Evolutionary conservation across 1,140 invertebrate species (phyloP), one percentile per base, ranked within the genome.

Genomic region (Cataglyphis hispanica): DNA sequence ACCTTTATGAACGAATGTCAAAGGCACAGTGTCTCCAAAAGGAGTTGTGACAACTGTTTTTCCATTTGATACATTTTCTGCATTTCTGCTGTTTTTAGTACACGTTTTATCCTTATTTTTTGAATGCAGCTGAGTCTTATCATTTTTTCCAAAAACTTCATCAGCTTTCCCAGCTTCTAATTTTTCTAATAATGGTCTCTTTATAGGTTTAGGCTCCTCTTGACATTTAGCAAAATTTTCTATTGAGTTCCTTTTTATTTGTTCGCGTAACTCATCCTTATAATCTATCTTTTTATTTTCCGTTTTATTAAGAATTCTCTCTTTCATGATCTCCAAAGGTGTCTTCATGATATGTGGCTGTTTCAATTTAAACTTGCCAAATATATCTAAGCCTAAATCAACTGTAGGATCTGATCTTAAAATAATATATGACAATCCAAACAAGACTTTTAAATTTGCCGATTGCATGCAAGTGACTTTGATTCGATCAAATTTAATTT

Each of bases 391-490:
- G 8, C 92, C 92, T 40, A 93, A 77, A 85, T 95, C 93, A 6
- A 94, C 81, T 1, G 77, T 56, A 5, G 93, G 90, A 86, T 95
- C 94, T 22, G 94, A 94, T 78, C 91, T 91, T 0, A 95, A 83
- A 37, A 91, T 90, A 0, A 95, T 89, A 19, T 93, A 95, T 7
- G 86, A 84, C 1, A 95, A 74, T 16, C 94, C 94, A 89, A 95
- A 95, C 2, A 95, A 37, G 63, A 92, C 93, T 84, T 91, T 90
- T 0, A 91, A 91, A 91, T 95, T 95, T 6, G 94, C 94, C 0
- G 94, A 90, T 37, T 95, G 94, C 94, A 95, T 94, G 8, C 94
- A 95, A 1, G 93, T 94, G 6, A 94, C 91, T 85, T 95, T 95
- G 1, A 94, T 90, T 31, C 94, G 84, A 34, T 94, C 91, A 84